Conservation (phyloP, 2,113 vertebrate genomes). For the Paraplagusia blochii region DNA sequence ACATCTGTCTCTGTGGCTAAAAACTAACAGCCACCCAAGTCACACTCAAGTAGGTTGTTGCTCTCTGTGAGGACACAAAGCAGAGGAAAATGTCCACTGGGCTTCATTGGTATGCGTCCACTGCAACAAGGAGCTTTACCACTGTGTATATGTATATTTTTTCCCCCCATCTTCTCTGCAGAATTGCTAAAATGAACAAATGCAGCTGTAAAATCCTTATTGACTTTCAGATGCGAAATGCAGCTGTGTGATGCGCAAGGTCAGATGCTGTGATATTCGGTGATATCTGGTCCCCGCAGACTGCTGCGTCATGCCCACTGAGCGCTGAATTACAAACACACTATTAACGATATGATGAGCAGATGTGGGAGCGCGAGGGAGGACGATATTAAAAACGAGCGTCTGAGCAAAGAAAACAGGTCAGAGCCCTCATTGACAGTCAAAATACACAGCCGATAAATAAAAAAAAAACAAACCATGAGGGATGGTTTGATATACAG, state of each 20-base stretch:
- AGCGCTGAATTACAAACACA: constrained; percentile 50
- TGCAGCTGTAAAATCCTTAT: constrained; percentile 47
- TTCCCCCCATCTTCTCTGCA: constrained; percentile 13
- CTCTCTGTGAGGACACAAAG: constrained; percentile 24
- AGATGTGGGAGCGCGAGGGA: constrained; percentile 20
- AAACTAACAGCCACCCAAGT: constrained; percentile 23
- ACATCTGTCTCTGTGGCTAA: constrained; percentile 45
- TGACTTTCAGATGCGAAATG: constrained; percentile 58
- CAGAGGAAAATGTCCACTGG: constrained; percentile 12
- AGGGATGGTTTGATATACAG: background rate
- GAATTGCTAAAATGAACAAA: constrained; percentile 59
- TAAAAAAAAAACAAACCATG: constrained; percentile 13
- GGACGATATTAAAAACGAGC: constrained; percentile 19
- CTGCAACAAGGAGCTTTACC: constrained; percentile 31
- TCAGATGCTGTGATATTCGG: constrained; percentile 45
- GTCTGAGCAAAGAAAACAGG: constrained; percentile 12
- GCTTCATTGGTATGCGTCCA: constrained; percentile 59
- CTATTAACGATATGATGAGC: constrained; percentile 38
- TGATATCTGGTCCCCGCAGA: constrained; percentile 55
- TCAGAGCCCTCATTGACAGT: constrained; percentile 10
- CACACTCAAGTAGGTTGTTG: constrained; percentile 23
- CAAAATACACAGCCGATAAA: constrained; percentile 5
- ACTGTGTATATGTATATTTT: constrained; percentile 46
- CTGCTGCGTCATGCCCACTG: constrained; percentile 33
- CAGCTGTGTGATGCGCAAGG: constrained; percentile 40